These are phyloP conservation scores for Eilema depressum DNA, from an alignment of 2,888 invertebrate genomes.

Conservation along the genomic window DNA sequence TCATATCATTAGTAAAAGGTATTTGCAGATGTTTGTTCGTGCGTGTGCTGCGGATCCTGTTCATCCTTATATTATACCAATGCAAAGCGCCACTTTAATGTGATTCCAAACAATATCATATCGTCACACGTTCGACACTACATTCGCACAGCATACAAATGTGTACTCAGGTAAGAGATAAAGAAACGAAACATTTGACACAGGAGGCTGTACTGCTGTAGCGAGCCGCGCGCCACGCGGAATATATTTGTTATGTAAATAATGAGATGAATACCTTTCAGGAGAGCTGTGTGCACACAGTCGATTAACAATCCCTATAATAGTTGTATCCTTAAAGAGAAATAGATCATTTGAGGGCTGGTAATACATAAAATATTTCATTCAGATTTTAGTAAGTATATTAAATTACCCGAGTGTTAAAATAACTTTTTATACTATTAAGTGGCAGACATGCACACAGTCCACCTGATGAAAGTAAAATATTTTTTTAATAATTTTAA, in stretches of 20 bases:
- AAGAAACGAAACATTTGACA: constrained; percentile 13
- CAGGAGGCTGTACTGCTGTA: not conserved
- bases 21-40: not conserved
- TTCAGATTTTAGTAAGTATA: too few species aligned
- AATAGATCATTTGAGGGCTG: not conserved
- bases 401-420: too few species aligned
- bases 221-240: not conserved
- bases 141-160: constrained; percentile 15
- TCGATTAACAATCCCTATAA: not conserved
- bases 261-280: not conserved
- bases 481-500: too few species aligned
- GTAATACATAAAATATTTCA: too few species aligned
- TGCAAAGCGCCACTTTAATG: constrained; percentile 12
- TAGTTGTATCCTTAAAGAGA: not conserved
- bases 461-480: too few species aligned
- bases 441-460: too few species aligned
- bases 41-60: not conserved
- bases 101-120: constrained; percentile 21
- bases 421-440: too few species aligned
- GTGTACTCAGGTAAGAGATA: constrained; percentile 17
- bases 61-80: not conserved
- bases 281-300: not conserved
- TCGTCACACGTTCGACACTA: constrained; percentile 14
- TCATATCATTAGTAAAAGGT: not conserved
- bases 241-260: constrained; percentile 4